Evolutionary conservation across 2,888 invertebrate species (phyloP).

Genomic region (Spisula subtruncata): DNA sequence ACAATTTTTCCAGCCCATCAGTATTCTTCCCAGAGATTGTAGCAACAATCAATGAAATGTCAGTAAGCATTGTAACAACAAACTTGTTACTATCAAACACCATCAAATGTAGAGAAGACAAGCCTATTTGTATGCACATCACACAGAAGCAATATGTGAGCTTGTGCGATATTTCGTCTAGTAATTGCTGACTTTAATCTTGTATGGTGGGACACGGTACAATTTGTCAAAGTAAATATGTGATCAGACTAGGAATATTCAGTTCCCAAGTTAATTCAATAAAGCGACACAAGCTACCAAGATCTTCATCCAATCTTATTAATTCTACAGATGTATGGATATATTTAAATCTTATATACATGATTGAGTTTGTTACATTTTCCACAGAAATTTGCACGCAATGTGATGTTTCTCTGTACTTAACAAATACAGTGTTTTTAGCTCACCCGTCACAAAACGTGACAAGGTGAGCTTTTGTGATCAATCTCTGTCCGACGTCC

Average conservation of each 20-base stretch:
- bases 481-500: too few relatives aligned
- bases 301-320: slow-evolving; percentile 42
- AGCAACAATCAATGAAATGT: background rate
- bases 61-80: slow-evolving; percentile 7
- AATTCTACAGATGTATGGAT: slow-evolving; percentile 25
- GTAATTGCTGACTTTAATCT: slow-evolving; percentile 56
- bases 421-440: background rate
- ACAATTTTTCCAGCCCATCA: background rate
- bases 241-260: slow-evolving; percentile 34
- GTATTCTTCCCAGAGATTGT: background rate
- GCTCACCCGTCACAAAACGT: too few relatives aligned
- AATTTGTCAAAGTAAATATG: slow-evolving; percentile 59
- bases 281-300: slow-evolving; percentile 16
- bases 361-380: background rate
- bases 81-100: slow-evolving; percentile 31
- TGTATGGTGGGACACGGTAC: slow-evolving; percentile 51
- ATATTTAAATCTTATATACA: slow-evolving; percentile 29
- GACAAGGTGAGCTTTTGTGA: too few relatives aligned
- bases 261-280: slow-evolving; percentile 28
- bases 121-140: slow-evolving; percentile 50
- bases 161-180: slow-evolving; percentile 34
- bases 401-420: background rate
- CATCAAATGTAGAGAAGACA: slow-evolving; percentile 26
- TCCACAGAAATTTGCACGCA: background rate
- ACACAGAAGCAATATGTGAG: slow-evolving; percentile 41